Percentiles rank a stretch among this genome's conserved stretches.
These are phyloP conservation scores for Passer domesticus DNA, from an alignment of 2,113 vertebrate genomes.

Conservation along the genomic window DNA sequence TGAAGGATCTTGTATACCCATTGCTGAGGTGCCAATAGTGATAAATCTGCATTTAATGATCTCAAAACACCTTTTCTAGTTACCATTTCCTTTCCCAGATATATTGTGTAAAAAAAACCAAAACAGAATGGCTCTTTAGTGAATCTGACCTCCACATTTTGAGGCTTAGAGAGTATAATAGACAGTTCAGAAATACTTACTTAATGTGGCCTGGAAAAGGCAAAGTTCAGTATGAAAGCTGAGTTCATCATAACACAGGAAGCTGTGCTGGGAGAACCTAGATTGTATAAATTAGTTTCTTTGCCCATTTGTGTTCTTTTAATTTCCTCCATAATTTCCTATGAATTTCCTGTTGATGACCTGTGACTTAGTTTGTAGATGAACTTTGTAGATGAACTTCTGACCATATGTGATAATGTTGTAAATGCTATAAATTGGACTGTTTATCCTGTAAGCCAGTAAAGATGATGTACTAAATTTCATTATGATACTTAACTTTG, in stretches of 20 bases:
- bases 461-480: background rate
- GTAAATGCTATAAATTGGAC: background rate
- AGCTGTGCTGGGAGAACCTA: background rate
- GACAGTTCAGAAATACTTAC: slow-evolving; percentile 22
- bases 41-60: background rate
- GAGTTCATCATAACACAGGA: slow-evolving; percentile 54
- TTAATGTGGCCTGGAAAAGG: background rate
- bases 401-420: background rate
- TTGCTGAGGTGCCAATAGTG: background rate
- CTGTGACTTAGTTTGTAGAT: slow-evolving; percentile 20
- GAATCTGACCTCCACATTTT: background rate
- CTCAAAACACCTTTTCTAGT: background rate
- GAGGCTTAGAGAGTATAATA: background rate
- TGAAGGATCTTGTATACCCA: background rate
- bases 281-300: slow-evolving; percentile 34
- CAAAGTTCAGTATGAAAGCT: slow-evolving; percentile 17
- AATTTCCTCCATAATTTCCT: slow-evolving; percentile 52
- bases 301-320: slow-evolving; percentile 29
- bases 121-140: background rate
- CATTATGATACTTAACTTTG: background rate
- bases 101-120: background rate
- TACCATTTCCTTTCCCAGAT: background rate
- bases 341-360: slow-evolving; percentile 55
- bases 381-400: background rate
- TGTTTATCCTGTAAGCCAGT: background rate